Conservation (phyloP, 2,797 vertebrate species). For the Aselliscus stoliczkanus region DNA sequence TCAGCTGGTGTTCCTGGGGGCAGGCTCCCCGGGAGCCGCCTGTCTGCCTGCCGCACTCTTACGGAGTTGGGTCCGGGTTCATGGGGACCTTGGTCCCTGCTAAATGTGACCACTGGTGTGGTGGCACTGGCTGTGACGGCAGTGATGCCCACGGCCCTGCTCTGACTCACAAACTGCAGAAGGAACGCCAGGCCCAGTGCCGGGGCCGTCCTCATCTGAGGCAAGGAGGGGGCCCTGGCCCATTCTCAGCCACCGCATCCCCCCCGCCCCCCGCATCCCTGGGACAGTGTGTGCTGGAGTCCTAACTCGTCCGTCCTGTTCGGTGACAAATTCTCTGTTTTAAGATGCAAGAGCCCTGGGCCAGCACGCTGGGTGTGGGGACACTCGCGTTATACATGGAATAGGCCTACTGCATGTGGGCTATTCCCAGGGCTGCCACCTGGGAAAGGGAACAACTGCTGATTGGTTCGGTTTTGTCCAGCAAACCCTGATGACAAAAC, state of each 20-base stretch:
- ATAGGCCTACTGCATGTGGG: too few species aligned
- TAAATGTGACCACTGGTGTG: too few species aligned
- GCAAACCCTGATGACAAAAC: neutral
- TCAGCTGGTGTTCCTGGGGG: neutral
- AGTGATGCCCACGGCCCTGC: too few species aligned
- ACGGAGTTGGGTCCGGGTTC: neutral
- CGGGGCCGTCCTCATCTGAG: neutral
- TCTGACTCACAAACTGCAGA: too few species aligned
- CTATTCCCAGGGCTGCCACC: neutral
- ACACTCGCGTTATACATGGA: accelerated
- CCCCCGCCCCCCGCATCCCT: too few species aligned
- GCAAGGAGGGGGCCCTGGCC: too few species aligned
- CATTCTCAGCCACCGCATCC: too few species aligned
- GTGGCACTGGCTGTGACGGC: too few species aligned
- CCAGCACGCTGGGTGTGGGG: too few species aligned
- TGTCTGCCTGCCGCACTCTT: neutral
- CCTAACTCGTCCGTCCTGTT: neutral
- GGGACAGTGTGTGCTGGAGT: neutral
- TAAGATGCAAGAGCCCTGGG: neutral
- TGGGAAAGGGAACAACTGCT: neutral
- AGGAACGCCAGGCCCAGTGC: too few species aligned
- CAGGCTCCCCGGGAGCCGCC: neutral
- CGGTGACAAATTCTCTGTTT: neutral
- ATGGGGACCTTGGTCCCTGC: neutral
- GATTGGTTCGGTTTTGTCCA: neutral